Percentiles rank a stretch among this genome's conserved stretches.
Conservation (phyloP, 2,113 vertebrate genomes). For the Electrona antarctica region DNA sequence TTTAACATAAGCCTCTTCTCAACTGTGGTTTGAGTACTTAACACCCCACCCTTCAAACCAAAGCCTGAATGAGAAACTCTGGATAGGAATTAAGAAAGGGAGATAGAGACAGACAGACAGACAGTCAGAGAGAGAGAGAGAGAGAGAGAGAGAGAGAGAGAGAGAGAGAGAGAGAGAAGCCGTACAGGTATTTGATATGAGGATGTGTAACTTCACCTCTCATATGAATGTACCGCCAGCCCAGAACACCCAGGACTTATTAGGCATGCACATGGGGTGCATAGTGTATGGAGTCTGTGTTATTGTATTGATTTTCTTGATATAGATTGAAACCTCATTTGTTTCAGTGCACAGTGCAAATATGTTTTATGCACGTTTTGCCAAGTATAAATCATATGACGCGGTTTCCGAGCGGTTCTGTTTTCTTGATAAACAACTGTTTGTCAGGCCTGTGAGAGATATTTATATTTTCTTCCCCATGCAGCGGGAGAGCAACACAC, state of each 20-base stretch:
- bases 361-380: conserved; percentile 73
- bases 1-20: conserved; percentile 80
- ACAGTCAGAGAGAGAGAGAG: conserved; percentile 3
- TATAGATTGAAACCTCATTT: conserved; percentile 75
- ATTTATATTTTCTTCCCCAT: conserved; percentile 17
- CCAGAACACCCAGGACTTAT: conserved; percentile 48
- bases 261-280: conserved; percentile 63
- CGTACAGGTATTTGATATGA: conserved; percentile 47
- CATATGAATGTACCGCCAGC: conserved; percentile 5
- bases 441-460: conserved; percentile 58
- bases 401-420: conserved; percentile 59
- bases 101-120: conserved; percentile 5
- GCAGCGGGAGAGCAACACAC: conserved; percentile 20
- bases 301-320: conserved; percentile 73
- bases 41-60: conserved; percentile 70
- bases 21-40: conserved; percentile 77
- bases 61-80: conserved; percentile 70
- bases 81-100: conserved; percentile 52
- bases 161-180: conserved; percentile 7
- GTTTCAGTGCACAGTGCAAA: conserved; percentile 73
- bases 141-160: conserved; percentile 3
- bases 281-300: conserved; percentile 45
- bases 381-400: conserved; percentile 69
- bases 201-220: conserved; percentile 53
- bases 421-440: conserved; percentile 59